Conservation (phyloP, 2,797 vertebrate species). For the Pangasius larnaudii region DNA sequence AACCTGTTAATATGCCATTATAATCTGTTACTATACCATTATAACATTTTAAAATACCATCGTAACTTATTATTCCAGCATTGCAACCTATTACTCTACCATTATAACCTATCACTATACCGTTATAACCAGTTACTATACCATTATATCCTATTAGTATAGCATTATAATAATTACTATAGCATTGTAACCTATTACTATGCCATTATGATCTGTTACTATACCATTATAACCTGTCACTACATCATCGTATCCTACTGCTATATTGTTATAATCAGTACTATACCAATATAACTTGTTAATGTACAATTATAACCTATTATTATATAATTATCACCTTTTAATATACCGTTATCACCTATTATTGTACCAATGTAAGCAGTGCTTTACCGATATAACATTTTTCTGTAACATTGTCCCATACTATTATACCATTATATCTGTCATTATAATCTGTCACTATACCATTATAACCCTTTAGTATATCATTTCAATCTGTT, state of each 20-base stretch:
- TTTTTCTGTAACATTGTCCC: too few species aligned
- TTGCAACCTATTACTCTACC: background rate
- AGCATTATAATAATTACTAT: background rate
- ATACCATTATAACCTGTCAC: background rate
- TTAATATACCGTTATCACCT: background rate
- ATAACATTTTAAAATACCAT: background rate
- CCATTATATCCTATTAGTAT: background rate
- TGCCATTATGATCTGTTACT: background rate
- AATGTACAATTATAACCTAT: background rate
- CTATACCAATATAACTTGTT: background rate
- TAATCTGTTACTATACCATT: background rate
- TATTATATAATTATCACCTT: background rate
- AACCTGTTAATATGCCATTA: background rate
- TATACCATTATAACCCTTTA: background rate
- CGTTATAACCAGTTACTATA: background rate
- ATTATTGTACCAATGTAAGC: too few species aligned
- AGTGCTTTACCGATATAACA: too few species aligned
- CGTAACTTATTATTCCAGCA: background rate
- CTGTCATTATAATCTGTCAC: background rate
- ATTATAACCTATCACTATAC: background rate
- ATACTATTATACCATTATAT: background rate
- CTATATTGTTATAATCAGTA: background rate
- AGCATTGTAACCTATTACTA: background rate
- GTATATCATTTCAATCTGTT: background rate
- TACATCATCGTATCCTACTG: background rate